These are phyloP conservation scores for Chrysotoxum bicinctum DNA, from an alignment of 2,888 invertebrate genomes.

Conservation along the genomic window DNA sequence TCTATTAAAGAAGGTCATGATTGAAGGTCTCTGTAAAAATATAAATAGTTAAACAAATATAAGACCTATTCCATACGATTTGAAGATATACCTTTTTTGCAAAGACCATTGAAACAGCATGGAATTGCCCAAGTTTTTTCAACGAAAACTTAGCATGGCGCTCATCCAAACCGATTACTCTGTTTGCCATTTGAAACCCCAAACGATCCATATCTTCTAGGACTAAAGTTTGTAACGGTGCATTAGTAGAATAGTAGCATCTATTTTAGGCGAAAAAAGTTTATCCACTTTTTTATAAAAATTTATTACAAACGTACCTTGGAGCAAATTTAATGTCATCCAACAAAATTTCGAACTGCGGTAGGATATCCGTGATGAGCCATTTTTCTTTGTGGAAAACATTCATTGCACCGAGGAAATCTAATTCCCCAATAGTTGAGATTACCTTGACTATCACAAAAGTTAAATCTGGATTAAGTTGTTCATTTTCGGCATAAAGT, in stretches of 20 bases:
- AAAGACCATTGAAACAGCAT: constrained; percentile 83
- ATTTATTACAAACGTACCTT: constrained; percentile 6
- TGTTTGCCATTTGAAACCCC: constrained; percentile 83
- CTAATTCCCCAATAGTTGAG: constrained; percentile 71
- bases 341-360: constrained; percentile 80
- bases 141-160: constrained; percentile 82
- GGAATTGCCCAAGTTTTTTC: constrained; percentile 83
- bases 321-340: constrained; percentile 72
- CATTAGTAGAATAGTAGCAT: constrained; percentile 54
- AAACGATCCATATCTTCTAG: constrained; percentile 78
- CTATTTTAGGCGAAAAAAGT: no score
- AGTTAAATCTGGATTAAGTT: neutral
- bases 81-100: constrained; percentile 81
- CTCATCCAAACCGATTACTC: constrained; percentile 83
- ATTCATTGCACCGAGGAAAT: constrained; percentile 79
- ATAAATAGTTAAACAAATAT: neutral
- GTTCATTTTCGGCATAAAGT: neutral
- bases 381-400: constrained; percentile 81
- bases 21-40: constrained; percentile 74
- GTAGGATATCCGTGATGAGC: constrained; percentile 79
- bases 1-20: constrained; percentile 73
- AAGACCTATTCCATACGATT: neutral
- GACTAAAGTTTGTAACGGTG: constrained; percentile 76
- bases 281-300: no score
- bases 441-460: constrained; percentile 76